Conservation (phyloP, 2,888 invertebrate genomes). For the Flabesymbios commensalis region DNA sequence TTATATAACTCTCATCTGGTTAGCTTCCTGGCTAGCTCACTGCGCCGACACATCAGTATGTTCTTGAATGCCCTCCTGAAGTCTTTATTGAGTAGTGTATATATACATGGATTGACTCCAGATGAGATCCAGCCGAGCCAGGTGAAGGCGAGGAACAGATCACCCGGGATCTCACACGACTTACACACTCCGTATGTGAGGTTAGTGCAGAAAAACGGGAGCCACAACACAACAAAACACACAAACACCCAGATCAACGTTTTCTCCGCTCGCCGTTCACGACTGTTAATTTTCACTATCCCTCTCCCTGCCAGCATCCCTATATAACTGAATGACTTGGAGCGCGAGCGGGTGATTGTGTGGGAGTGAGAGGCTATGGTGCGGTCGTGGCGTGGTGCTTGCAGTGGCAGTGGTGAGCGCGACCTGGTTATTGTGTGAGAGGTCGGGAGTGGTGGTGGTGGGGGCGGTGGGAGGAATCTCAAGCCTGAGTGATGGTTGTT, state of each 20-base stretch:
- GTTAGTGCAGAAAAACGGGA: conserved; percentile 37
- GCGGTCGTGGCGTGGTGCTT: not conserved
- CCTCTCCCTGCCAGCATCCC: conserved; percentile 26
- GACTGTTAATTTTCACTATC: conserved; percentile 23
- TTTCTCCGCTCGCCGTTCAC: conserved; percentile 34
- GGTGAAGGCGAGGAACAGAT: conserved; percentile 27
- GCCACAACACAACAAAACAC: conserved; percentile 35
- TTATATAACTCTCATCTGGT: no score
- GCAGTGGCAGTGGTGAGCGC: not conserved
- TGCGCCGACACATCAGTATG: conserved; percentile 20
- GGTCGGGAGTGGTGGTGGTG: no score
- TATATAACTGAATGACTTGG: conserved; percentile 21
- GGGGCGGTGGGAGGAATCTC: no score
- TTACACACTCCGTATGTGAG: conserved; percentile 33
- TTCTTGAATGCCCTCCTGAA: conserved; percentile 34
- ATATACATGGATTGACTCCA: conserved; percentile 38
- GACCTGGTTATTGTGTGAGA: no score
- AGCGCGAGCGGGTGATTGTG: not conserved
- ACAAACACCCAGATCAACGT: conserved; percentile 39
- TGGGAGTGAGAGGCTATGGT: no score
- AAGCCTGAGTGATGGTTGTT: no score
- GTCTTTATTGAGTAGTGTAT: conserved; percentile 36
- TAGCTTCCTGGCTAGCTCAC: no score
- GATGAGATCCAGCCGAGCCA: conserved; percentile 39
- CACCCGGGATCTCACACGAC: conserved; percentile 29